A percentile compares a stretch with the other conserved stretches of the same genome.
phyloP scores from a whole-genome alignment of 2,113 vertebrate genomes.

The Pampusana beccarii region DNA sequence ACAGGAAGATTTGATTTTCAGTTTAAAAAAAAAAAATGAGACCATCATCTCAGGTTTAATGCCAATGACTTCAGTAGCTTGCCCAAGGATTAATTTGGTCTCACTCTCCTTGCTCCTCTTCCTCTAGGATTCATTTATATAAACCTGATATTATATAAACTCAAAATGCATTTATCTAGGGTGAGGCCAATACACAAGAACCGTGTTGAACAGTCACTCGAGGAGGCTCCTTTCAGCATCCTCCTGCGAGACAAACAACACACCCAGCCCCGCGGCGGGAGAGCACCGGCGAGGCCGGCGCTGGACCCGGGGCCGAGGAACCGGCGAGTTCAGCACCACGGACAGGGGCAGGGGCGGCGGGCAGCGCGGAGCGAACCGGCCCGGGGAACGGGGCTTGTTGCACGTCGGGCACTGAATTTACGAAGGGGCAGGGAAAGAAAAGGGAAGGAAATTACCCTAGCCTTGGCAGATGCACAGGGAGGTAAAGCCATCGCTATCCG shows the following conservation, averaged over 20 bases:
- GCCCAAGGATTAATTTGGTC: neutral
- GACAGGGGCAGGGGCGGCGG: neutral
- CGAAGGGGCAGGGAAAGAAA: neutral
- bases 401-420: neutral
- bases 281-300: neutral
- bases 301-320: fast-evolving
- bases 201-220: neutral
- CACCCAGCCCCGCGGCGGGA: neutral
- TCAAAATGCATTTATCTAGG: neutral
- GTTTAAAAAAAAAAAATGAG: neutral
- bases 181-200: neutral
- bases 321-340: neutral
- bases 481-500: neutral
- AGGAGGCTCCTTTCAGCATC: neutral
- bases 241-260: neutral
- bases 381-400: neutral
- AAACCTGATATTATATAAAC: conserved; percentile 44
- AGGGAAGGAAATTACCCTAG: neutral
- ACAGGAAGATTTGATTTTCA: neutral
- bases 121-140: conserved; percentile 20
- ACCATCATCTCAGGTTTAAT: neutral
- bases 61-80: neutral
- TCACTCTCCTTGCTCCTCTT: neutral
- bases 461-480: neutral
- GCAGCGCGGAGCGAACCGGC: neutral